Evolutionary conservation across 2,797 vertebrate genomes (phyloP).

Genomic region (Graptemys geographica): DNA sequence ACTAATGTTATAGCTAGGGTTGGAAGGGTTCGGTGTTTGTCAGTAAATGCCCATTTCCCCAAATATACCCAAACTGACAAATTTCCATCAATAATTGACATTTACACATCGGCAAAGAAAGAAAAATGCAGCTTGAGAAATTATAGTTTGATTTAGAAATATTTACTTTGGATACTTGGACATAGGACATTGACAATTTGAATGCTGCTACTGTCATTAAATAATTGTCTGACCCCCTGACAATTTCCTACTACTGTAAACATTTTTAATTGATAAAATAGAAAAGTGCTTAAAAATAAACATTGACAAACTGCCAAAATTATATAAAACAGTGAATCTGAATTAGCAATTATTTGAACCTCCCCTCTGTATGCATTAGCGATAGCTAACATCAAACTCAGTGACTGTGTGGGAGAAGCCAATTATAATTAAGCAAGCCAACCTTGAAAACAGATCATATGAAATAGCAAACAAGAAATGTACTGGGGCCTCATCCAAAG

Average conservation of each 20-base stretch:
- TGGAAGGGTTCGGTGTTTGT: not conserved
- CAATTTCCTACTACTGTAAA: not conserved
- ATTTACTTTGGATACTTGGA: not conserved
- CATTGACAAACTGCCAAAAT: not conserved
- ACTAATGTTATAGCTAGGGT: rapidly evolving
- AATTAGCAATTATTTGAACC: not conserved
- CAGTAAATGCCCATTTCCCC: not conserved
- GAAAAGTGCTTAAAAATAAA: not conserved
- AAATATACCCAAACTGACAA: not conserved
- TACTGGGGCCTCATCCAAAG: not conserved
- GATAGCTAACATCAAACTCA: not conserved
- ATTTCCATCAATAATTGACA: not conserved
- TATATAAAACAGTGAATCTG: not conserved
- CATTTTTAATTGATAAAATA: not conserved
- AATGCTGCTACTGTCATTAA: not conserved
- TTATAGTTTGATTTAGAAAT: not conserved
- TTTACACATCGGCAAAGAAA: not conserved
- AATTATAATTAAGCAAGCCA: not conserved
- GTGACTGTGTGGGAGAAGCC: not conserved
- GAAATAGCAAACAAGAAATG: not conserved
- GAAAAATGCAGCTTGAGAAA: not conserved
- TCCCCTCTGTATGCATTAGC: too few relatives aligned
- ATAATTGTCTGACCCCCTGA: not conserved
- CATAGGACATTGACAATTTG: not conserved
- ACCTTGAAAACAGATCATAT: constrained; percentile 7